Base-by-base conservation (phyloP, 2,888 invertebrate genomes). In the Allacma fusca region DNA sequence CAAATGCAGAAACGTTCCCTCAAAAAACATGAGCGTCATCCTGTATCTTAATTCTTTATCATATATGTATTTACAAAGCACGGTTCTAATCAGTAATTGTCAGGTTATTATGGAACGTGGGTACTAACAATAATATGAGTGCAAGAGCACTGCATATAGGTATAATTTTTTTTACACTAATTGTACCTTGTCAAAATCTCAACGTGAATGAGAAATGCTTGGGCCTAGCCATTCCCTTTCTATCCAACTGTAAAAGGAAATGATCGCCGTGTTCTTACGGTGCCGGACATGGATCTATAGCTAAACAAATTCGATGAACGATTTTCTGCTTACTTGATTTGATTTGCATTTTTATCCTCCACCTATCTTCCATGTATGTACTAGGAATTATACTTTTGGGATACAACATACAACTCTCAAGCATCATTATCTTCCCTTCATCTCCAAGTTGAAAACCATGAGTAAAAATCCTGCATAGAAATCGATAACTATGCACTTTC, bases 181-280 rank as follows among this genome's bases (percentile, higher is more conserved):
- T 70, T 70, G 69, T 70, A 44, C 44, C 69, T 70, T 70, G 69
- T 70, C 69, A 70, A 44, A 70, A 12, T 44, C 26, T 24, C n/a
- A 70, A 44, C 40, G 19, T 43, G 44, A 24, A 70, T 70, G 69
- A 70, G 69, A 70, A 70, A 70, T 70, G 69, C 43, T 44, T 70
- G 13, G 16, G 69, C 40, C 23, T 43, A 24, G 69, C 69, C 69
- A 43, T 70, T 70, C 69, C 24, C 69, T 70, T 70, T 44, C 69
- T 70, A 19, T 70, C 43, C 4, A 24, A 44, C 69, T 70, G 69
- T 70, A 70, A 70, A 70, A 70, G 69, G 69, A 70, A 70, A 70
- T 40, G 34, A 68, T 68, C 21, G 28, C 44, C 43, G 24, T 44
- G 21, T 43, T 23, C 69, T 23, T 23, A 23, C 44, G 69, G 43